Conservation (phyloP, 2,888 invertebrate genomes). For the Hyposoter didymator region DNA sequence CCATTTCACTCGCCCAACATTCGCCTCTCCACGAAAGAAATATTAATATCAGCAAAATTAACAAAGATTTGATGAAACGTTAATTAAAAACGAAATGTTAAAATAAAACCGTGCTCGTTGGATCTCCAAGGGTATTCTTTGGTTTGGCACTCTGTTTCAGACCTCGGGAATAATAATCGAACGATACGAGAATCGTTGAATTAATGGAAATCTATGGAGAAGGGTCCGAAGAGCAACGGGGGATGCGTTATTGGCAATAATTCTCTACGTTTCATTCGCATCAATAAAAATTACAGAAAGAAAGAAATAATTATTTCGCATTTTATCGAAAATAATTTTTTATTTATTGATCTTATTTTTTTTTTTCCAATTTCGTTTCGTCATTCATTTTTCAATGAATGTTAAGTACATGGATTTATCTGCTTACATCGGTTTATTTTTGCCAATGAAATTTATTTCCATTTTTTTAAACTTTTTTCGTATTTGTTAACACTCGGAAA, state of each 20-base stretch:
- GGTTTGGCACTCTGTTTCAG: neutral
- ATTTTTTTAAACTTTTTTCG: neutral
- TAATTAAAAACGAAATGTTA: slow-evolving; percentile 11
- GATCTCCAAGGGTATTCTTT: neutral
- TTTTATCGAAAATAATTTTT: neutral
- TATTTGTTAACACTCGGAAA: neutral
- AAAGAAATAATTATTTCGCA: slow-evolving; percentile 23
- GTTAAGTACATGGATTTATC: neutral
- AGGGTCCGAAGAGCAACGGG: slow-evolving; percentile 26
- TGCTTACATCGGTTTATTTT: neutral
- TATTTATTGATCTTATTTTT: neutral
- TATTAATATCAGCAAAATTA: neutral
- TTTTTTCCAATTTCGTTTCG: neutral
- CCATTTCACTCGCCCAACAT: neutral
- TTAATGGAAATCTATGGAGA: slow-evolving; percentile 27
- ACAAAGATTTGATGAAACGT: slow-evolving; percentile 7
- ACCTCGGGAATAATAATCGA: slow-evolving; percentile 8
- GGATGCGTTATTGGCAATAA: slow-evolving; percentile 45
- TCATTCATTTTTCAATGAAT: neutral
- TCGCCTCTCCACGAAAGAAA: neutral
- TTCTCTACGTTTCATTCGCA: slow-evolving; percentile 47
- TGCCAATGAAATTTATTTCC: neutral
- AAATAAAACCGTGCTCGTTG: neutral
- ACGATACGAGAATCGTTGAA: slow-evolving; percentile 22
- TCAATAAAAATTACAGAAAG: slow-evolving; percentile 44